These are phyloP conservation scores for Apamea monoglypha DNA, from an alignment of 2,888 invertebrate genomes.

Conservation along the genomic window DNA sequence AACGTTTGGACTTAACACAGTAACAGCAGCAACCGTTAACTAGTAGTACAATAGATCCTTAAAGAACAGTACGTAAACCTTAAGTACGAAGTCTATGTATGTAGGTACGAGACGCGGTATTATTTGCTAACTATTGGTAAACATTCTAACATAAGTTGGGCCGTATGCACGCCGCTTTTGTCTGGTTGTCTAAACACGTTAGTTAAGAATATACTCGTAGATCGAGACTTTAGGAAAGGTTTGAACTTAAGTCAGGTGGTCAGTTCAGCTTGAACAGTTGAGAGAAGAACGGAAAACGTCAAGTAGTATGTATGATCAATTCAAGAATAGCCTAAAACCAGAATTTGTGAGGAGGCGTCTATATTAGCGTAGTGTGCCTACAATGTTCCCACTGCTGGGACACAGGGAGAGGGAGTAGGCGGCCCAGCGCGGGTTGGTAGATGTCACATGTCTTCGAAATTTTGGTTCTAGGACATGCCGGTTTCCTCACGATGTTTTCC, in stretches of 20 bases:
- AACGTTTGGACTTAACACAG: conserved; percentile 46
- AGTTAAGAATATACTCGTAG: not conserved
- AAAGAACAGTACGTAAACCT: conserved; percentile 51
- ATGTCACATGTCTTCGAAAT: not conserved
- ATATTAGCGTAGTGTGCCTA: not conserved
- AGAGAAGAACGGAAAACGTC: conserved; percentile 1
- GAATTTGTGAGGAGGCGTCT: not conserved
- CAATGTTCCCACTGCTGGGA: no score
- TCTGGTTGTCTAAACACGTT: conserved; percentile 18
- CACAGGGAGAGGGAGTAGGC: not conserved
- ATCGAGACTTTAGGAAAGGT: not conserved
- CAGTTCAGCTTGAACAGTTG: not conserved
- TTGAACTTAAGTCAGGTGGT: not conserved
- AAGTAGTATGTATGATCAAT: not conserved
- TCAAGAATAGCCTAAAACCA: not conserved
- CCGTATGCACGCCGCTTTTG: conserved; percentile 26
- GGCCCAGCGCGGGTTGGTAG: not conserved
- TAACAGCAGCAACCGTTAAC: conserved; percentile 30
- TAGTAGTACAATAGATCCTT: conserved; percentile 30
- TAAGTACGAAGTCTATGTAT: conserved; percentile 57
- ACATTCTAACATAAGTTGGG: conserved; percentile 42
- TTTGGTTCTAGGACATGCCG: no score
- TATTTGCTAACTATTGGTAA: conserved; percentile 57
- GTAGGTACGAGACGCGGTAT: conserved; percentile 49
- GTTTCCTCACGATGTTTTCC: not conserved